Base-by-base conservation (phyloP, 2,113 vertebrate species). In the Epinephelus cyanopodus region DNA sequence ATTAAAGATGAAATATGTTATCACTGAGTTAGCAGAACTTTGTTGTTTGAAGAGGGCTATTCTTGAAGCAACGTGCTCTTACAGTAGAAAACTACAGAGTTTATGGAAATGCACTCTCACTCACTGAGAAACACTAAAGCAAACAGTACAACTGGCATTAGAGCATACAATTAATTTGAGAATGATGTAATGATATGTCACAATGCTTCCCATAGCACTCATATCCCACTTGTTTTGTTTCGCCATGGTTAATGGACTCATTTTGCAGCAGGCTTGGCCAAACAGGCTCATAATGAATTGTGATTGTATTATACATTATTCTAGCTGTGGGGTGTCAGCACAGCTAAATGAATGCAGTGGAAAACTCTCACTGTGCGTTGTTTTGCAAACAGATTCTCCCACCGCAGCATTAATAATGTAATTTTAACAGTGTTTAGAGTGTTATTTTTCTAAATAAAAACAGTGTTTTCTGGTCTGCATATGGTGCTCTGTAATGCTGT, bases 321-420 rank as follows among this genome's bases (percentile, higher is more conserved):
- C 61, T 71, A 39, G 56, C 76, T 70, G 39, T 27, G 57, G 56
- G 37, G 18, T 27, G 57, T 65, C 64, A 37, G 14, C 47, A 15
- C 54, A 69, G 47, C n/a, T 37, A 63, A 85, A 58, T 71, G 18
- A 77, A 63, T 64, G 45, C 33, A 74, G 29, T n/a, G 53, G 21
- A 72, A 85, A 79, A 15, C 10, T 57, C 10, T 61, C 57, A 77
- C 17, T 56, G 57, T 64, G 25, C 33, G 5, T 50, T 58, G 8
- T 42, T 62, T 19, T 77, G 18, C 72, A 68, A 52, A 57, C 37
- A 39, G 3, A 25, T 73, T 79, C 53, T n/a, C 23, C 70, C 23
- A 50, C 25, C 74, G 64, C 17, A 73, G 57, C 67, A 70, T 87
- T 23, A 85, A 82, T 84, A 67, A 84, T 70, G 27, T 69, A 69